Evolutionary conservation across 1,140 invertebrate species (phyloP).

Genomic region (Eumeta japonica): DNA sequence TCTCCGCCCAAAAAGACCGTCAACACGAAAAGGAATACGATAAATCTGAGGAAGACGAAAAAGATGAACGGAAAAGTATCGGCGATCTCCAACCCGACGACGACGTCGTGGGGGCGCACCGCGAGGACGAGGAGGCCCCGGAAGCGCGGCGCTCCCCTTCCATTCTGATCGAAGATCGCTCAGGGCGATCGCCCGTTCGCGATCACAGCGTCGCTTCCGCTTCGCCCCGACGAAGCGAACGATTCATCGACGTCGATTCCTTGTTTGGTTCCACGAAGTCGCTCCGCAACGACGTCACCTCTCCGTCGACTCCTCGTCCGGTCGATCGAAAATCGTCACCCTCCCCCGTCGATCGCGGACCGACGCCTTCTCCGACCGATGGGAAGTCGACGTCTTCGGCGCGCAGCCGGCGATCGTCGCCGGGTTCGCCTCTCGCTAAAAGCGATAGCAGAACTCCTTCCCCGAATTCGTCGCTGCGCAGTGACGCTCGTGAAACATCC

Average conservation of each 20-base stretch:
- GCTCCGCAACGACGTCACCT: background rate
- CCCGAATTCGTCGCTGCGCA: background rate
- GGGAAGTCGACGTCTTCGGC: conserved; percentile 15
- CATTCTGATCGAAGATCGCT: conserved; percentile 34
- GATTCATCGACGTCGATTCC: background rate
- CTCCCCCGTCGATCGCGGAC: conserved; percentile 5
- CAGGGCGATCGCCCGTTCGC: conserved; percentile 17
- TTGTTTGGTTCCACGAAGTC: conserved; percentile 14
- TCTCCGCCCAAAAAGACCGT: conserved; percentile 12
- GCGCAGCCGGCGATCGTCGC: conserved; percentile 16
- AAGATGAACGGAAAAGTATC: conserved; percentile 11
- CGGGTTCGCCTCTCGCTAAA: conserved; percentile 3
- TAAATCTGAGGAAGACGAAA: conserved; percentile 10
- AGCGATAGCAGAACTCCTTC: background rate
- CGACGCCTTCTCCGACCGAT: conserved; percentile 11
- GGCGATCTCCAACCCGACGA: conserved; percentile 8
- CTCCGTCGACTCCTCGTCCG: conserved; percentile 1
- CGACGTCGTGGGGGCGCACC: conserved; percentile 11
- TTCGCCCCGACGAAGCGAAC: conserved; percentile 2
- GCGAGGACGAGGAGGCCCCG: conserved; percentile 10
- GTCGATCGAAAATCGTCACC: conserved; percentile 7
- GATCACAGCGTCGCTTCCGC: background rate
- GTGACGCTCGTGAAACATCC: too few species aligned
- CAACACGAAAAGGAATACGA: conserved; percentile 8
- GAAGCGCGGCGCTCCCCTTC: conserved; percentile 33